Base-by-base conservation (phyloP, 2,888 invertebrate species). In the Apomyelois bistriatella region DNA sequence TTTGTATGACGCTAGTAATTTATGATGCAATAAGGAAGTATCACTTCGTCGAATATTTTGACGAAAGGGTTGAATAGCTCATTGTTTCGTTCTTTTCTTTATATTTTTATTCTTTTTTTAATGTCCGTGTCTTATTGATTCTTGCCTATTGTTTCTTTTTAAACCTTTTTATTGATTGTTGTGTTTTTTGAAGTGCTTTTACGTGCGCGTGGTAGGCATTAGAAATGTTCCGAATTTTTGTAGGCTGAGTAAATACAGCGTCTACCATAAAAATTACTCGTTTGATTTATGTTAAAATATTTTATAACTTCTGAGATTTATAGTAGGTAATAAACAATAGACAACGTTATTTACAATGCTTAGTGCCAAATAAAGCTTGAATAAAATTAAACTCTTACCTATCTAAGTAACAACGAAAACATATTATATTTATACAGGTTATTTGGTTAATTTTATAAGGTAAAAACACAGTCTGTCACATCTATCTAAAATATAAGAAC, bases 1-100 rank as follows among this genome's bases (percentile, higher is more conserved):
- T 36, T 78, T 79, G 32, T 32, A 32, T 73, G 76, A 68, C 74
- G 66, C 75, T 76, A 72, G 77, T 77, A 79, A 87, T 89, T 89
- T 90, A 89, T 71, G 85, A 74, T 56, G 79, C 84, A 88, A 89
- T 88, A 88, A 90, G 90, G 90, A 90, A 90, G 83, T 87, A 80
- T 80, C 76, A 65, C 76, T 75, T 73, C 73, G 66, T 70, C 69
- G 73, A 72, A 83, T 86, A 82, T 85, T 84, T 87, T 84, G 82
- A 87, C 81, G 86, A 87, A 89, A 88, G 90, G 87, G 82, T 87
- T 90, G 81, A 85, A 88, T 82, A 70, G 77, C 62, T 71, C 75
- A 85, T 87, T 88, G 85, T 86, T 60, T 60, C 55, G 59, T 67
- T 5, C 72, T 73, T 80, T 80, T 80, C 76, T 80, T 74, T 67